These are phyloP conservation scores for Andrena cerasifolii DNA, from an alignment of 1,140 invertebrate species.

Conservation along the genomic window DNA sequence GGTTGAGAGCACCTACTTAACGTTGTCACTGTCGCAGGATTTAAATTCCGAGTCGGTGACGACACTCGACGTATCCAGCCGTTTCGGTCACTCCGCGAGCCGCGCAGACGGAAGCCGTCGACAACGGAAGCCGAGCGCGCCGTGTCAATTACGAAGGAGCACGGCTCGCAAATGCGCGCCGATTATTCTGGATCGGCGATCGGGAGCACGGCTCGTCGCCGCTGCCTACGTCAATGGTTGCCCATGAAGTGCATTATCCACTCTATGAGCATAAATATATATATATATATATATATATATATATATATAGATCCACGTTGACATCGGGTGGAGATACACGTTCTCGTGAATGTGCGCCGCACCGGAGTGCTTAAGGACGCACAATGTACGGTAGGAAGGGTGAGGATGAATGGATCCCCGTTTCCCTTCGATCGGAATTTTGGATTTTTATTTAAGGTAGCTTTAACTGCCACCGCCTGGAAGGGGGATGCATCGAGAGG, in stretches of 20 bases:
- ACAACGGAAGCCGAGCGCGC: slow-evolving; percentile 39
- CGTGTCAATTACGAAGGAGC: slow-evolving; percentile 45
- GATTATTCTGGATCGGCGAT: too few relatives aligned
- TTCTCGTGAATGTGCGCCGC: background rate
- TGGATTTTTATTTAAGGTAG: slow-evolving; percentile 25
- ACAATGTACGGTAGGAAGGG: background rate
- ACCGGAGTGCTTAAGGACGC: background rate
- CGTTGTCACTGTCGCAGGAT: slow-evolving; percentile 53
- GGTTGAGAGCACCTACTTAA: slow-evolving; percentile 49
- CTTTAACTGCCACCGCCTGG: slow-evolving; percentile 13
- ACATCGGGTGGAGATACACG: background rate
- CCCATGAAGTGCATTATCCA: background rate
- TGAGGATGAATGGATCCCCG: slow-evolving; percentile 3
- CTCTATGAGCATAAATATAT: background rate
- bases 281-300: background rate
- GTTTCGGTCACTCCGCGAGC: slow-evolving; percentile 52
- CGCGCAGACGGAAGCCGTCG: slow-evolving; percentile 39
- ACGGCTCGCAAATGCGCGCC: slow-evolving; percentile 15
- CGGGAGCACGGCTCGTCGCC: too few relatives aligned
- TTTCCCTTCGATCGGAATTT: slow-evolving; percentile 14
- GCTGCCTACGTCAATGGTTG: slow-evolving; percentile 12
- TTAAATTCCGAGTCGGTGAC: slow-evolving; percentile 67
- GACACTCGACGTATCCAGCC: slow-evolving; percentile 53
- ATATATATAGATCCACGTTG: background rate
- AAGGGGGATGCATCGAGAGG: background rate